phyloP scores from a whole-genome alignment of 1,140 invertebrate genomes.

The Chironomus tepperi region DNA sequence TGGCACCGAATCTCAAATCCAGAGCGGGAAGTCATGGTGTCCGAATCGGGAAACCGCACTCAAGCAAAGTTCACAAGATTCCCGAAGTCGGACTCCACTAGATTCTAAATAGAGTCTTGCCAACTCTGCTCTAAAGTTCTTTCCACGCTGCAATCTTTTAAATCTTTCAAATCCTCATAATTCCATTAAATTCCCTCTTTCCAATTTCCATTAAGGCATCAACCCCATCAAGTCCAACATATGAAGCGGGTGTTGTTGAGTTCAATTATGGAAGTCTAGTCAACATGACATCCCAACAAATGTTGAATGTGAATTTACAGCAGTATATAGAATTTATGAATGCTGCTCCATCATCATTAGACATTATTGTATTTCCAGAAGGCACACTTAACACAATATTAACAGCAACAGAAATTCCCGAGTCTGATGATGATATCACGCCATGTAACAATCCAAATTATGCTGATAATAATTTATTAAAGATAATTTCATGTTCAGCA shows the following conservation, averaged over 20 bases:
- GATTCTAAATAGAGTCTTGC: no score
- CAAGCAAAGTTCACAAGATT: no score
- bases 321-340: slow-evolving; percentile 33
- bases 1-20: no score
- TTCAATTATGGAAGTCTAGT: slow-evolving; percentile 29
- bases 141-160: no score
- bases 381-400: slow-evolving; percentile 39
- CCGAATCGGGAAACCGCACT: no score
- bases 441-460: slow-evolving; percentile 32
- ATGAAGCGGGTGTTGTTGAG: slow-evolving; percentile 47
- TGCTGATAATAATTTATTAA: slow-evolving; percentile 29
- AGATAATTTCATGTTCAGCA: slow-evolving; percentile 33
- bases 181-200: no score
- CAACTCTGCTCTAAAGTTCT: no score
- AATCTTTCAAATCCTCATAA: no score
- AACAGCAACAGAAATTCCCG: slow-evolving; percentile 31
- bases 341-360: slow-evolving; percentile 37
- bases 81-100: no score
- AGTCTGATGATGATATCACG: slow-evolving; percentile 24
- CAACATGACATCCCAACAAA: background rate
- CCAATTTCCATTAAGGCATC: slow-evolving; percentile 39
- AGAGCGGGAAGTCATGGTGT: no score
- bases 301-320: slow-evolving; percentile 29
- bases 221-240: slow-evolving; percentile 38
- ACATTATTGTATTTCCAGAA: slow-evolving; percentile 82